A percentile compares a stretch with the other conserved stretches of the same genome.
phyloP scores from a whole-genome alignment of 2,888 invertebrate species.

The Pharmacophagus antenor region DNA sequence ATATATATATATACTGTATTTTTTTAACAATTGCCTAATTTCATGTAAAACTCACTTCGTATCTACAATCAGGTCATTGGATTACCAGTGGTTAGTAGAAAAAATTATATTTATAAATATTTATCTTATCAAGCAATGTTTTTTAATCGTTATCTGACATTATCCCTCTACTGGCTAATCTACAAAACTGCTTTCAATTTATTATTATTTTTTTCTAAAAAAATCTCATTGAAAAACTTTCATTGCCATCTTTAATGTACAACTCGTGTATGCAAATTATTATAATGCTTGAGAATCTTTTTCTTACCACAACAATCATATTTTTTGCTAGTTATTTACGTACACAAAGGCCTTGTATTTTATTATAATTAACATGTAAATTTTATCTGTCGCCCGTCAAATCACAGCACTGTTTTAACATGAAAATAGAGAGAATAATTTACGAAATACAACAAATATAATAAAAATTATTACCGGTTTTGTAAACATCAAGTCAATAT shows the following conservation, averaged over 20 bases:
- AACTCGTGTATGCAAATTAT: neutral
- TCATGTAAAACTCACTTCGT: too few relatives aligned
- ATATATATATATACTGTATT: too few relatives aligned
- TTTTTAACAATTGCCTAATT: too few relatives aligned
- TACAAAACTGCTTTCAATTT: neutral
- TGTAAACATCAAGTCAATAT: too few relatives aligned
- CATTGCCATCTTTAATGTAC: slow-evolving; percentile 12
- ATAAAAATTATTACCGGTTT: too few relatives aligned
- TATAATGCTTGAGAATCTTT: neutral
- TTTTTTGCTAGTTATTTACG: slow-evolving; percentile 4
- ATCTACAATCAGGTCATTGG: too few relatives aligned
- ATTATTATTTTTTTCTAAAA: neutral
- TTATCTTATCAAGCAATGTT: too few relatives aligned
- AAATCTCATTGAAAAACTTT: slow-evolving; percentile 7
- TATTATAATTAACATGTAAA: neutral
- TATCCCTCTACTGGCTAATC: neutral
- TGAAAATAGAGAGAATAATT: neutral
- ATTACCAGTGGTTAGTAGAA: too few relatives aligned
- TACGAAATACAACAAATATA: neutral
- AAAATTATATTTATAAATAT: too few relatives aligned
- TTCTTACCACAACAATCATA: neutral
- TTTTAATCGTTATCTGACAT: neutral
- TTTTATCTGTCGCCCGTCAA: slow-evolving; percentile 8
- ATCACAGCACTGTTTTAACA: neutral
- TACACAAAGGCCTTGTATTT: slow-evolving; percentile 1